Base-by-base conservation (phyloP, 1,140 invertebrate genomes). In the Drosophila lacertosa region DNA sequence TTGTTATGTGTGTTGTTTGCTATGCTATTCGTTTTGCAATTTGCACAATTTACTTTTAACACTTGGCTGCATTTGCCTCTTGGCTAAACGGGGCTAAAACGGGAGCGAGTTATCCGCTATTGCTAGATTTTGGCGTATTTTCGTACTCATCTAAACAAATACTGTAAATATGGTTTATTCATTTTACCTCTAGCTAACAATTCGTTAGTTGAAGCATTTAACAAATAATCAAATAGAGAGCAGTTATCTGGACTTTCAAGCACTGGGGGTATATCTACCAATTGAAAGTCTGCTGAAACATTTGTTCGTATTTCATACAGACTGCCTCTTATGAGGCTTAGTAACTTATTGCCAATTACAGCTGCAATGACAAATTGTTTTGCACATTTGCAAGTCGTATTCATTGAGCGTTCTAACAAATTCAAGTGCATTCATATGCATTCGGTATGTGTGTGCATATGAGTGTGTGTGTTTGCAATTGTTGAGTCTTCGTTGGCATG, bases 1-100 rank as follows among this genome's bases (percentile, higher is more conserved):
- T 62, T 26, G n/a, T 24, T 65, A 44, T 35, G 24, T 70, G n/a
- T 37, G 35, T 60, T 55, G 18, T 47, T 11, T 39, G 32, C 6
- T 15, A 42, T 45, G 35, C 53, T 65, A 50, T 65, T 65, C 45
- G 53, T 45, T 70, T 70, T 44, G 67, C 42, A 51, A 59, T 51
- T 51, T 48, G 10, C 24, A 32, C 39, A 44, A 48, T 58, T 42
- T 20, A 22, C 29, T 15, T 9, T 57, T 33, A 35, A 39, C 33
- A 24, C 33, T 39, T 39, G 20, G 20, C 35, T 22, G 51, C 51
- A 3, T 39, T 1, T 26, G 51, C 51, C 4, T 39, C 2, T 26
- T 5, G 18, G 42, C 18, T n/a, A 44, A 20, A 7, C 11, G 9
- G 10, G 9, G 6, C 26, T 9, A 6, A 11, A 44, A 45, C 6